phyloP scores from a whole-genome alignment of 1,140 invertebrate species.

The Brachionus angularis region DNA sequence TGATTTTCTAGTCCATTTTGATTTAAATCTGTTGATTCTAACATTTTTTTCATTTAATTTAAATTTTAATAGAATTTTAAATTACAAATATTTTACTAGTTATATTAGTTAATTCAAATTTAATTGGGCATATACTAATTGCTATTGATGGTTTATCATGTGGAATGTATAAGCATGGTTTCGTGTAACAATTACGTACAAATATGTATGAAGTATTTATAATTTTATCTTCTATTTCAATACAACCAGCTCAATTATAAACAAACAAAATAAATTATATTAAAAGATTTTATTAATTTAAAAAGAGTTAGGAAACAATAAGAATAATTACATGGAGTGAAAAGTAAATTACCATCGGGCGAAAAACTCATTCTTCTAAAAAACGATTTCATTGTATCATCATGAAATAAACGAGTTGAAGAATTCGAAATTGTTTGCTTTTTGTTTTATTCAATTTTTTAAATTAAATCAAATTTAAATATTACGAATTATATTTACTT shows the following conservation, averaged over 20 bases:
- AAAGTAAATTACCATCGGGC: constrained; percentile 78
- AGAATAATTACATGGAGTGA: constrained; percentile 65
- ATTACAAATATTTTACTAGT: neutral
- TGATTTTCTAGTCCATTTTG: too few species aligned
- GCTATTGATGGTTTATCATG: constrained; percentile 25
- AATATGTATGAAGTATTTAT: constrained; percentile 2
- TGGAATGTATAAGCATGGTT: constrained; percentile 20
- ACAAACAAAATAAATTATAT: neutral
- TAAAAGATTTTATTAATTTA: constrained; percentile 4
- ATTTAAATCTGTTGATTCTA: too few species aligned
- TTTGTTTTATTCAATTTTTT: neutral
- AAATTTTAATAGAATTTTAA: neutral
- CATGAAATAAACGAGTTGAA: constrained; percentile 70
- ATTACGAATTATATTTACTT: too few species aligned
- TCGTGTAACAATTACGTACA: neutral
- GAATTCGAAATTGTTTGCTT: constrained; percentile 46
- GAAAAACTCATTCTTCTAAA: constrained; percentile 80
- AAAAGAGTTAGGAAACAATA: neutral
- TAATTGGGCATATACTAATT: constrained; percentile 35
- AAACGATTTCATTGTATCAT: constrained; percentile 89
- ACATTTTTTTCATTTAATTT: neutral
- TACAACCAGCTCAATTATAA: neutral
- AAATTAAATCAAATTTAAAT: too few species aligned
- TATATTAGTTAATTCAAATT: constrained; percentile 19
- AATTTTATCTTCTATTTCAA: constrained; percentile 23